phyloP scores from a whole-genome alignment of 2,888 invertebrate species.

The Baccha elongata region DNA sequence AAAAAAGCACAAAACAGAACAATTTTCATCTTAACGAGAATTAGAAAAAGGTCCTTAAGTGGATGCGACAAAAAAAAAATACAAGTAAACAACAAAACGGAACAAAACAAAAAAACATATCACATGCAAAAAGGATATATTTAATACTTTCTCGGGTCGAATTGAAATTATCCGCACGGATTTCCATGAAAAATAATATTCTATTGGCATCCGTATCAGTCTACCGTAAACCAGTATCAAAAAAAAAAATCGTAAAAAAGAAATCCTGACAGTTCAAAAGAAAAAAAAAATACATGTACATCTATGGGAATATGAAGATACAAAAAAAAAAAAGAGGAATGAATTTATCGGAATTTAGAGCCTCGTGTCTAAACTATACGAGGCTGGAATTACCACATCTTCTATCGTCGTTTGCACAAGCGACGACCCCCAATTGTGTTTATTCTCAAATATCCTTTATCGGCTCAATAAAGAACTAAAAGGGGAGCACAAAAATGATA shows the following conservation, averaged over 20 bases:
- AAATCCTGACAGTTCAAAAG: conserved; percentile 13
- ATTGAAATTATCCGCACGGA: conserved; percentile 73
- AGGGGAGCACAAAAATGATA: conserved; percentile 71
- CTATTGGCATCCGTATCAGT: conserved; percentile 51
- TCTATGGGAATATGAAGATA: conserved; percentile 48
- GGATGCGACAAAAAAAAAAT: conserved; percentile 40
- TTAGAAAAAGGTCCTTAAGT: conserved; percentile 59
- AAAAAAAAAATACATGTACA: conserved; percentile 13
- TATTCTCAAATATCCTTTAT: conserved; percentile 72
- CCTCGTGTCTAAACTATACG: conserved; percentile 36
- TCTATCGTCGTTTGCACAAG: conserved; percentile 44
- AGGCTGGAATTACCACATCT: conserved; percentile 35
- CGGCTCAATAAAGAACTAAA: conserved; percentile 72
- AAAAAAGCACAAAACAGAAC: conserved; percentile 23
- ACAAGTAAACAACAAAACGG: conserved; percentile 1
- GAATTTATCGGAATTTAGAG: conserved; percentile 55
- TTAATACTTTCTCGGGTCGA: conserved; percentile 46
- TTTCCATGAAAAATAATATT: conserved; percentile 72
- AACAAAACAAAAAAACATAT: neutral
- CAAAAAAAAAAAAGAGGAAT: conserved; percentile 24
- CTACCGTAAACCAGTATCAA: conserved; percentile 40
- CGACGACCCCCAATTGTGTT: conserved; percentile 72
- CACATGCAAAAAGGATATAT: conserved; percentile 38
- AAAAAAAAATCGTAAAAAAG: conserved; percentile 18
- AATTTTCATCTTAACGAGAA: conserved; percentile 64